Percentiles rank a stretch among this genome's conserved stretches.
phyloP scores from a whole-genome alignment of 2,888 invertebrate species.

The Dascillus cervinus region DNA sequence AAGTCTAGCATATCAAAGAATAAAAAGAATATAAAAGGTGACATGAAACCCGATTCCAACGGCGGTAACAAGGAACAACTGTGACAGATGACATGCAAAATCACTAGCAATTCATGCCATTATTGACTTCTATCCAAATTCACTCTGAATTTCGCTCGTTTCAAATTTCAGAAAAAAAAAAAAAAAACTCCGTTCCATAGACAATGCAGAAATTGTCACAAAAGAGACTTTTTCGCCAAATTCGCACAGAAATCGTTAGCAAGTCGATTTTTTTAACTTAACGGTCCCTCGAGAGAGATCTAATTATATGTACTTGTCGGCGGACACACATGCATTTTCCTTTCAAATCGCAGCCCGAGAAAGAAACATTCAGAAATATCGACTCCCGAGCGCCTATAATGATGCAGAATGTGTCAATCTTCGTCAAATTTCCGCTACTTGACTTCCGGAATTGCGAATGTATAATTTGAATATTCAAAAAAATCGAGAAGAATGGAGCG shows the following conservation, averaged over 20 bases:
- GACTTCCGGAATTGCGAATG: slow-evolving; percentile 21
- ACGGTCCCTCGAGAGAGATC: too few species aligned
- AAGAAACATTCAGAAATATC: too few species aligned
- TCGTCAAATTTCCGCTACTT: slow-evolving; percentile 21
- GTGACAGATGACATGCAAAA: slow-evolving; percentile 21
- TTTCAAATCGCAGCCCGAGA: too few species aligned
- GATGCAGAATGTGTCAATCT: slow-evolving; percentile 19
- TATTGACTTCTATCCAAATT: slow-evolving; percentile 20
- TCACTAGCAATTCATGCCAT: slow-evolving; percentile 19
- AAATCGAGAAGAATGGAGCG: slow-evolving; percentile 8
- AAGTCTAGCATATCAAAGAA: slow-evolving; percentile 20
- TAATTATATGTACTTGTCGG: too few species aligned
- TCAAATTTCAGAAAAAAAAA: slow-evolving; percentile 14
- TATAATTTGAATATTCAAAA: slow-evolving; percentile 17
- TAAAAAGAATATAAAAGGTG: slow-evolving; percentile 19
- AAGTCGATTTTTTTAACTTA: too few species aligned
- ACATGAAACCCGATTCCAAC: slow-evolving; percentile 18
- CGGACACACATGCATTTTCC: too few species aligned
- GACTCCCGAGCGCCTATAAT: too few species aligned
- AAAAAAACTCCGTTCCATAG: slow-evolving; percentile 15
- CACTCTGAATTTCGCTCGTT: slow-evolving; percentile 14
- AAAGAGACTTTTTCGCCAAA: too few species aligned
- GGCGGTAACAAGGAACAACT: slow-evolving; percentile 18
- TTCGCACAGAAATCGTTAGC: too few species aligned
- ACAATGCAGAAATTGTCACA: slow-evolving; percentile 11